A percentile compares a stretch with the other conserved stretches of the same genome.
Conservation (phyloP, 2,888 invertebrate genomes). For the Torymus auratus region DNA sequence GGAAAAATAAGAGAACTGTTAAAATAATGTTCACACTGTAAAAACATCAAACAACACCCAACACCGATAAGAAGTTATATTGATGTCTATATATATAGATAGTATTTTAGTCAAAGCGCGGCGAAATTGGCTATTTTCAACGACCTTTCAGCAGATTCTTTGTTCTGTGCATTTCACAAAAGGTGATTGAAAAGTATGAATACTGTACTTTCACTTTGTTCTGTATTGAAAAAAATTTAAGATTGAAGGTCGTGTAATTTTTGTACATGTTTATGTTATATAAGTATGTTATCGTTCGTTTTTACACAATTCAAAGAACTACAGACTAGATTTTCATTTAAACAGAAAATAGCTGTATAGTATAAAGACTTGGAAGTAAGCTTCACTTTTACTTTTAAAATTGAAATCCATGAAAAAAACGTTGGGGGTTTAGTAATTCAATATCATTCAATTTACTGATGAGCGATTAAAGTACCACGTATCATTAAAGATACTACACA, state of each 20-base stretch:
- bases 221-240: conserved; percentile 15
- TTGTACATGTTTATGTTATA: conserved; percentile 16
- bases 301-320: not conserved
- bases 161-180: not conserved
- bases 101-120: conserved; percentile 29
- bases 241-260: conserved; percentile 12
- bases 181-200: conserved; percentile 25
- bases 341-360: no score
- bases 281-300: not conserved
- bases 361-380: no score
- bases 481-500: no score
- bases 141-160: conserved; percentile 12
- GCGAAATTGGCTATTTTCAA: conserved; percentile 28
- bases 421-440: no score
- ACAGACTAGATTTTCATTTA: not conserved
- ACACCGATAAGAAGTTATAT: conserved; percentile 57
- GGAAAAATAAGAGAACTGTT: conserved; percentile 46
- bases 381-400: no score
- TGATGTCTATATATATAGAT: conserved; percentile 11
- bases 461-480: no score
- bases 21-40: conserved; percentile 55
- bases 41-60: conserved; percentile 62
- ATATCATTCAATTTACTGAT: no score
- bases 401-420: no score
- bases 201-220: conserved; percentile 1